Percentiles rank a stretch among this genome's conserved stretches.
Conservation (phyloP, 2,113 vertebrate species). For the Cisticola juncidis region DNA sequence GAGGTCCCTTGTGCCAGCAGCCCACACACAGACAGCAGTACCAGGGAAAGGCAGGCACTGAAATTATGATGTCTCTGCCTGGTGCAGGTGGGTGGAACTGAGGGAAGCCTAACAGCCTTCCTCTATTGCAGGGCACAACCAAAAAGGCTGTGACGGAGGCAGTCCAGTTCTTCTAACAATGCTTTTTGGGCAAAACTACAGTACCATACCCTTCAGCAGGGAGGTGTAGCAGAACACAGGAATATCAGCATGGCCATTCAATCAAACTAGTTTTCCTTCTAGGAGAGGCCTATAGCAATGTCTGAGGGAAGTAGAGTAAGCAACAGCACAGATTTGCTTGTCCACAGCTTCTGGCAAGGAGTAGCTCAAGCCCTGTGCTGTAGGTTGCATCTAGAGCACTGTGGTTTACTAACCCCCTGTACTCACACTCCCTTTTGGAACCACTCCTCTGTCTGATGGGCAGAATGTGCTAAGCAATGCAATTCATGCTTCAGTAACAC, state of each 20-base stretch:
- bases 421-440: not conserved
- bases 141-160: not conserved
- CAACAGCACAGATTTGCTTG: not conserved
- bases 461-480: not conserved
- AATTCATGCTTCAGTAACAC: not conserved
- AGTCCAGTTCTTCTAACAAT: not conserved
- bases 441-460: not conserved
- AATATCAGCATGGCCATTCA: not conserved
- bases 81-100: not conserved
- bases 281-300: not conserved
- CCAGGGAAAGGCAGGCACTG: not conserved
- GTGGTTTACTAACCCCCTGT: not conserved
- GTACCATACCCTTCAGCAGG: not conserved
- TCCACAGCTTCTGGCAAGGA: not conserved
- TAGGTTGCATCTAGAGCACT: not conserved
- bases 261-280: not conserved
- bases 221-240: not conserved
- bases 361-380: not conserved
- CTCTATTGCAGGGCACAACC: not conserved
- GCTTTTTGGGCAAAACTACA: not conserved
- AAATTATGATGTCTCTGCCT: not conserved
- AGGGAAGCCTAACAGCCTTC: not conserved
- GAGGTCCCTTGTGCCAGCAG: not conserved
- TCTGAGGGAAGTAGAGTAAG: not conserved
- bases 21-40: not conserved